Evolutionary conservation across 2,113 vertebrate genomes (phyloP), one percentile per base, ranked within the genome.

Genomic region (Sinocyclocheilus maitianheensis): DNA sequence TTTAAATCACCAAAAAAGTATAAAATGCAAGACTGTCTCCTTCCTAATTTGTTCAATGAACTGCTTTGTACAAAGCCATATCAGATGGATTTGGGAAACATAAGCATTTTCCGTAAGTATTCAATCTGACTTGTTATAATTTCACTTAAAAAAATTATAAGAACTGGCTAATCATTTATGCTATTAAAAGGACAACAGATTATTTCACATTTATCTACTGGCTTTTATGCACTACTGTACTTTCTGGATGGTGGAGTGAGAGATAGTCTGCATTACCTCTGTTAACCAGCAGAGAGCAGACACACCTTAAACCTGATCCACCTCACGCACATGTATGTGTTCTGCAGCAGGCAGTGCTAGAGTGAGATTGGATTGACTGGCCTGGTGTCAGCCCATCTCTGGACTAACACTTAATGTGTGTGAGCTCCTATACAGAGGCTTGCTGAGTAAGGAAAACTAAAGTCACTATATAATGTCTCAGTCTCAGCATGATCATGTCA

Each of bases 401-500:
- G 71, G 37, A 82, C 46, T 71, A 18, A 16, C 69, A 58, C 69
- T 13, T 34, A 82, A 74, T 16, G 51, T 75, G 69, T 84, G 30
- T 16, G 22, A 10, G 69, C 58, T 58, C 12, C 53, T 48, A 20
- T 24, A 55, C 8, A 12, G n/a, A 18, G 14, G 62, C 46, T 51
- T 84, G 82, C 69, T 84, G 82, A 84, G 30, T 60, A 84, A 84
- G 82, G 30, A 84, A 74, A 43, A 18, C 34, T 65, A 71, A 85
- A 79, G 30, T 40, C 62, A 53, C 84, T 55, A 53, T 53, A 67
- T 55, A 26, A 77, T 77, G 58, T 88, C 63, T 85, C 82, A 74
- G 48, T 87, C 88, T 89, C 83, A 90, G 89, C 89, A 83, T 91
- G 90, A 86, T 84, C 85, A 65, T 84, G 80, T 85, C 84, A 84